Conservation (phyloP, 2,113 vertebrate species). For the Mesoclemmys tuberculata region DNA sequence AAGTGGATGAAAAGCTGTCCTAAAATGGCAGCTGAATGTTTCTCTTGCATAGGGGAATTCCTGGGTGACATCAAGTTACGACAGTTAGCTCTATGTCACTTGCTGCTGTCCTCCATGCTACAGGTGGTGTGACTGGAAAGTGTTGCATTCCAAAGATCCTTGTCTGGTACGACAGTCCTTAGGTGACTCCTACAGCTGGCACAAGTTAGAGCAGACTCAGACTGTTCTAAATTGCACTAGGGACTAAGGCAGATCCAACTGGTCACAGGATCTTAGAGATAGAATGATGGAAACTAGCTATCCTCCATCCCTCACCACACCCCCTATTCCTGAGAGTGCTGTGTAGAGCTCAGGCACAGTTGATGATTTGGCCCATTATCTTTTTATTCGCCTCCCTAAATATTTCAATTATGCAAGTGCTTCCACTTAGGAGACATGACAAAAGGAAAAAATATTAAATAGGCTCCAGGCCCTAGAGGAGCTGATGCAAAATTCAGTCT, state of each 20-base stretch:
- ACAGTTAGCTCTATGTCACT: background rate
- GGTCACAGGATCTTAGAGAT: background rate
- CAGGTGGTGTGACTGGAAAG: background rate
- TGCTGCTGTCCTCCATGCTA: background rate
- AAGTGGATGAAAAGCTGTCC: background rate
- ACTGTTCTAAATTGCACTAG: background rate
- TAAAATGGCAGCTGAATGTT: background rate
- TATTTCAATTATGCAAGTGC: background rate
- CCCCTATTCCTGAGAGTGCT: background rate
- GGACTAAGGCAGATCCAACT: background rate
- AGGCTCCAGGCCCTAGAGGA: background rate
- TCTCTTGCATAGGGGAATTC: background rate
- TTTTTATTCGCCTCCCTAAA: background rate
- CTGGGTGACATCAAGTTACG: background rate
- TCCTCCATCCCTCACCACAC: fast-evolving
- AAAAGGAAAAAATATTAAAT: background rate
- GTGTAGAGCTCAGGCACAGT: background rate
- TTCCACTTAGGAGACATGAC: background rate
- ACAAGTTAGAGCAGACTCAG: background rate
- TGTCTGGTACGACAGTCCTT: fast-evolving
- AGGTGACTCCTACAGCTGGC: background rate
- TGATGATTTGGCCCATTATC: background rate
- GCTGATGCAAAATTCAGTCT: background rate
- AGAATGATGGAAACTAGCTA: background rate
- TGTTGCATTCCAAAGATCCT: background rate